phyloP scores from a whole-genome alignment of 2,797 vertebrate species.

The Heterohyrax brucei region DNA sequence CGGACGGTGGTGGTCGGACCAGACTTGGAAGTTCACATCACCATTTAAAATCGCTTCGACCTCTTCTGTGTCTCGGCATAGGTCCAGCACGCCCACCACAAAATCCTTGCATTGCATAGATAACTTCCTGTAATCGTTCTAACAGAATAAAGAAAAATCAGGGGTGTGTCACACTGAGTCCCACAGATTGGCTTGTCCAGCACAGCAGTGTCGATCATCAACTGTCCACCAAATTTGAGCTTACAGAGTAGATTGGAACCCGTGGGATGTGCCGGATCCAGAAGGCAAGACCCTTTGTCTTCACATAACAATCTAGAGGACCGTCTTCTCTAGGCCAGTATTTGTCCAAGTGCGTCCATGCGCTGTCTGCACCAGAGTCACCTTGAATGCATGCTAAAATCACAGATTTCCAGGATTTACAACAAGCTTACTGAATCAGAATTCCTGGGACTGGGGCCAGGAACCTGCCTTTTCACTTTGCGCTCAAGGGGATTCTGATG shows the following conservation, averaged over 20 bases:
- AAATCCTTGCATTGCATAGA: conserved; percentile 99
- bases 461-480: conserved; percentile 19
- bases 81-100: conserved; percentile 97
- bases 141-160: conserved; percentile 79
- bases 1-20: conserved; percentile 94
- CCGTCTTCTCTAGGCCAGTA: background rate
- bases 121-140: conserved; percentile 98
- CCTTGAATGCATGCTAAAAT: background rate
- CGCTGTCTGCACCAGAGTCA: background rate
- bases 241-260: background rate
- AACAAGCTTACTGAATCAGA: background rate
- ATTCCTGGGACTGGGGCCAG: background rate
- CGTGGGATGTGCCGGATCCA: background rate
- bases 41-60: conserved; percentile 98
- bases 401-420: background rate
- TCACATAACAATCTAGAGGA: background rate
- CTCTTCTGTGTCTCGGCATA: conserved; percentile 98
- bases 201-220: background rate
- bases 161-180: background rate
- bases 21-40: conserved; percentile 95
- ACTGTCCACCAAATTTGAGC: background rate
- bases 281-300: background rate
- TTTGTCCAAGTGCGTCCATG: background rate
- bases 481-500: background rate
- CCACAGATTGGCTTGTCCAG: background rate